Evolutionary conservation across 2,797 vertebrate species (phyloP).

Genomic region (Lutjanus argentimaculatus): DNA sequence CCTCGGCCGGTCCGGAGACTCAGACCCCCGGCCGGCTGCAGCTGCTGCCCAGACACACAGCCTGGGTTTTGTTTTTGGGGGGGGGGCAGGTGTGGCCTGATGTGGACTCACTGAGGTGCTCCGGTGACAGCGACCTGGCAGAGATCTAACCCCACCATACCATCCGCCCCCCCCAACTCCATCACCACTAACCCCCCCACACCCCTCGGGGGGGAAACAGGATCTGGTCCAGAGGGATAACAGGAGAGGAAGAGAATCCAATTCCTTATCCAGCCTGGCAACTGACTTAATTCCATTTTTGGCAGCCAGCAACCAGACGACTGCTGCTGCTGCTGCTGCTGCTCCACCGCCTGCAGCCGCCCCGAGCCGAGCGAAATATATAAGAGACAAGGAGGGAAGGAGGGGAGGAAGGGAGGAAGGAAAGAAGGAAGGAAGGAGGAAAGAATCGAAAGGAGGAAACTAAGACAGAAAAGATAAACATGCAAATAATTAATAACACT

Average conservation of each 20-base stretch:
- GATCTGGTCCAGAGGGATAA: constrained; percentile 84
- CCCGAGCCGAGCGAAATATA: constrained; percentile 15
- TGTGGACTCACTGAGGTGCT: constrained; percentile 42
- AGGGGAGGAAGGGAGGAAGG: neutral
- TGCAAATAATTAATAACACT: too few species aligned
- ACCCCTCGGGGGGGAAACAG: constrained; percentile 59
- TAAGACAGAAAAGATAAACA: too few species aligned
- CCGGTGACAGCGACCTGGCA: constrained; percentile 68
- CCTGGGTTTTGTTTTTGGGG: neutral
- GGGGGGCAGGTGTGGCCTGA: constrained; percentile 69
- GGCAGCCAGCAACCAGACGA: constrained; percentile 62
- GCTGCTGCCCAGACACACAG: constrained; percentile 59
- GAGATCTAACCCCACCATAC: constrained; percentile 51
- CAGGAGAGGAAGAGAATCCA: constrained; percentile 73
- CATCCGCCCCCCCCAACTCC: constrained; percentile 32
- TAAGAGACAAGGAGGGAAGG: neutral
- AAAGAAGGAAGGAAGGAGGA: neutral
- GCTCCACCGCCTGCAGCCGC: constrained; percentile 59
- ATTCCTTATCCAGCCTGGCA: constrained; percentile 78
- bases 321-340: constrained; percentile 54
- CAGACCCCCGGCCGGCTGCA: constrained; percentile 54
- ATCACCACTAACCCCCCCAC: constrained; percentile 28
- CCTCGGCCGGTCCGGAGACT: constrained; percentile 39
- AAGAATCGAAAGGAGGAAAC: too few species aligned
- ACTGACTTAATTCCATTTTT: constrained; percentile 79